Evolutionary conservation across 2,797 vertebrate species (phyloP), one percentile per base, ranked within the genome.

Genomic region (Urosaurus nigricauda): DNA sequence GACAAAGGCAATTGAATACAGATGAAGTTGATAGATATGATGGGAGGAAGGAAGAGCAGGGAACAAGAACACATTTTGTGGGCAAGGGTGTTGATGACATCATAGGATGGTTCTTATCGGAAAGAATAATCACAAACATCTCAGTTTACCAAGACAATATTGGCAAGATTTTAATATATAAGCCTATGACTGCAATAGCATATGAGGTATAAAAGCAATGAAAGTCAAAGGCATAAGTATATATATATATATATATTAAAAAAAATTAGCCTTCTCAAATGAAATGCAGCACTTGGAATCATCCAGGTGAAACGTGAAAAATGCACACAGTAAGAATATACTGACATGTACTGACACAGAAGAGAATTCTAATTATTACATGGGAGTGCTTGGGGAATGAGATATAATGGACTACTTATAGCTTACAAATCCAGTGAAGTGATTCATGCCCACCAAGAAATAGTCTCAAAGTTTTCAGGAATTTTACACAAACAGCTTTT

Each of bases 21-120:
- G 73, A 74, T 21, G 90, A 87, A 12, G 13, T 56, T 53, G 84
- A 92, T 24, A 88, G 87, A 87, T n/a, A 32, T 90, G 83, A 90
- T 47, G 35, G 87, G 21, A 4, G 87, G 63, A 29, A 68, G 37
- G 37, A 35, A 77, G 16, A 17, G 16, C 1, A 51, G 12, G 75
- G 47, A 91, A 74, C 0, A 68, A 77, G 84, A 91, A n/a, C 1
- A 78, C 1, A 29, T 58, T 85, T 32, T 26, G 12, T 85, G 13
- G 19, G 16, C 0, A 0, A 82, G 79, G 51, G 2, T 88, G 43
- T 53, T 75, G 89, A 56, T 85, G 78, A 56, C 60, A 89, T 43
- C 78, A 77, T 80, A 74, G 4, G n/a, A 17, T 86, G 35, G 83
- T 84, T 81, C 43, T 12, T 74, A 43, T 68, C 0, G 4, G 79